A percentile compares a stretch with the other conserved stretches of the same genome.
These are phyloP conservation scores for Labeo calbasu DNA, from an alignment of 2,797 vertebrate genomes.

Conservation along the genomic window DNA sequence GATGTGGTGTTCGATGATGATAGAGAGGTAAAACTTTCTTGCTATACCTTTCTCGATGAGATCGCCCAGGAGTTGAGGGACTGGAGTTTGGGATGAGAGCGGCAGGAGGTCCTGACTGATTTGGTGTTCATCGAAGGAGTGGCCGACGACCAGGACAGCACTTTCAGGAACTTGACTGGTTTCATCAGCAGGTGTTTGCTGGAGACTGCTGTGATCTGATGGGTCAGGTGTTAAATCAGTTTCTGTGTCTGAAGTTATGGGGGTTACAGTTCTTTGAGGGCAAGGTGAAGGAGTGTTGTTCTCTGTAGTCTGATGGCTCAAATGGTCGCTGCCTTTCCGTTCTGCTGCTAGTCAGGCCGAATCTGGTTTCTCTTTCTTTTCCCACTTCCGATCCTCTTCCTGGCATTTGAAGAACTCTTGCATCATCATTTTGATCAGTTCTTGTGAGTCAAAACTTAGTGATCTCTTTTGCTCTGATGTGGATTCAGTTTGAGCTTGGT, in stretches of 20 bases:
- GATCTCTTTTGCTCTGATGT: no score
- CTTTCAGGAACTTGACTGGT: neutral
- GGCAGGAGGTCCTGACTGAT: neutral
- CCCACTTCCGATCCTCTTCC: neutral
- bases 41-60: neutral
- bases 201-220: neutral
- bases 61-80: neutral
- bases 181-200: neutral
- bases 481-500: no score
- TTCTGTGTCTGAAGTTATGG: neutral
- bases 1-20: neutral
- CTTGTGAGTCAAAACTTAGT: no score
- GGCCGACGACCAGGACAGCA: neutral
- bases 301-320: neutral
- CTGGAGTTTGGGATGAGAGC: neutral
- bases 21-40: neutral
- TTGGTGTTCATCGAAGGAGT: neutral
- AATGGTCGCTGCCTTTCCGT: neutral
- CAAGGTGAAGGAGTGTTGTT: neutral
- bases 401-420: neutral
- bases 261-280: neutral
- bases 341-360: neutral
- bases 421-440: no score
- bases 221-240: neutral
- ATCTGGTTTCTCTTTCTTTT: no score